These are phyloP conservation scores for Phalanger gymnotis DNA, from an alignment of 2,797 vertebrate genomes.

Conservation along the genomic window DNA sequence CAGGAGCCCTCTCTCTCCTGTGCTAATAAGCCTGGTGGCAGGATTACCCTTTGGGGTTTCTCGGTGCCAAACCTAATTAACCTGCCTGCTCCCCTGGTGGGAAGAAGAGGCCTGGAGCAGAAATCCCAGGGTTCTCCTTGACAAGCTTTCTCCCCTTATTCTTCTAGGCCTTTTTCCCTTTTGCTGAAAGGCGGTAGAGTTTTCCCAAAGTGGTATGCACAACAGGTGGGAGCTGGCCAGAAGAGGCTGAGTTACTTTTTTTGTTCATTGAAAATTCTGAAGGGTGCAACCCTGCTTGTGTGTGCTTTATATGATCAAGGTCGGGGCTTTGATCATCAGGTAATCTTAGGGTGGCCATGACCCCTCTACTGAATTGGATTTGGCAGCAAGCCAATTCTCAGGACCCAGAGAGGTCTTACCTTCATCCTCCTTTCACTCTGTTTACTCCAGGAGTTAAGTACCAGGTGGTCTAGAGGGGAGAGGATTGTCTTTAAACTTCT, in stretches of 20 bases:
- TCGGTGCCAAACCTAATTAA: conserved; percentile 23
- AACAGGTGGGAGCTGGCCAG: conserved; percentile 14
- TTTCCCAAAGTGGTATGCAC: conserved; percentile 22
- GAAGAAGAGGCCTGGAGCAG: conserved; percentile 28
- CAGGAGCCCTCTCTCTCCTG: background rate
- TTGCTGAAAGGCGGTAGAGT: conserved; percentile 31
- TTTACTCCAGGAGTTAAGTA: conserved; percentile 47
- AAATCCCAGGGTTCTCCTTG: conserved; percentile 6
- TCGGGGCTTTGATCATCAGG: conserved; percentile 37
- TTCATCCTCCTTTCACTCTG: background rate
- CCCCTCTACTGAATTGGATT: conserved; percentile 4
- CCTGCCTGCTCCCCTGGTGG: conserved; percentile 14
- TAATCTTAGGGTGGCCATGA: conserved; percentile 8
- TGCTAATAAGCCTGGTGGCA: conserved; percentile 36
- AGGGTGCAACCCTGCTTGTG: conserved; percentile 35
- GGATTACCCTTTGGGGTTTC: conserved; percentile 6
- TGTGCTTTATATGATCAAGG: background rate
- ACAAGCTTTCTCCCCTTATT: conserved; percentile 33
- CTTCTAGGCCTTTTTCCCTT: conserved; percentile 28
- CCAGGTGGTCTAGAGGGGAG: background rate
- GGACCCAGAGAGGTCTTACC: conserved; percentile 2
- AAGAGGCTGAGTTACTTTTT: conserved; percentile 8
- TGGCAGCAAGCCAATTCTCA: conserved; percentile 25
- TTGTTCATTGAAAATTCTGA: conserved; percentile 1
- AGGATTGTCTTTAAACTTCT: conserved; percentile 23